These are phyloP conservation scores for Labeo catla DNA, from an alignment of 2,113 vertebrate genomes.

Conservation along the genomic window DNA sequence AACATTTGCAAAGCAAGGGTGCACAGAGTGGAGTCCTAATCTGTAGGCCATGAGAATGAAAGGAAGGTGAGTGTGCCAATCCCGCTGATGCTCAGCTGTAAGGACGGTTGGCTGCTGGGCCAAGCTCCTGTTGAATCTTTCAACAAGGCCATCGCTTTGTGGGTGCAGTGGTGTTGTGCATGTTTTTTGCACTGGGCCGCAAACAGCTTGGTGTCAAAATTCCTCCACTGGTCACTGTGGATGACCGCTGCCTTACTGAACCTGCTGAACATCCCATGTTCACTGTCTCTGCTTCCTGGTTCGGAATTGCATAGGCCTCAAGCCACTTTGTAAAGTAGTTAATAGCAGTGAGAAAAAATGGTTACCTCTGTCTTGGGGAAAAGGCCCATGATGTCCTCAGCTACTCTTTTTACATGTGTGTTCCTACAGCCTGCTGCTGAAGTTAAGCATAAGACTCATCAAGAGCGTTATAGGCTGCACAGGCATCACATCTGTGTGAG, in stretches of 20 bases:
- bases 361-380: background rate
- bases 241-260: background rate
- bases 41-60: conserved; percentile 10
- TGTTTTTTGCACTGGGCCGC: background rate
- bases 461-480: background rate
- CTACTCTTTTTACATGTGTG: background rate
- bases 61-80: conserved; percentile 18
- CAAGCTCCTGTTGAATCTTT: conserved; percentile 11
- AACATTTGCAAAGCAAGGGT: conserved; percentile 35
- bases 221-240: no score
- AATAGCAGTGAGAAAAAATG: background rate
- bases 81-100: background rate
- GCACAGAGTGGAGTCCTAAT: conserved; percentile 11
- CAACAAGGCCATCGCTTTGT: background rate
- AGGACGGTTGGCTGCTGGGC: conserved; percentile 15
- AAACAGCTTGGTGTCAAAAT: background rate
- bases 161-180: background rate
- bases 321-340: no score
- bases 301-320: no score
- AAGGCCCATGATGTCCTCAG: background rate
- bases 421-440: background rate
- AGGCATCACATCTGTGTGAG: background rate
- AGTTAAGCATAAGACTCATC: no score
- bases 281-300: no score
- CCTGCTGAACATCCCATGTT: no score